Percentiles rank a stretch among this genome's conserved stretches.
Evolutionary conservation across 2,888 invertebrate species (phyloP).

Genomic region (Patella pellucida): DNA sequence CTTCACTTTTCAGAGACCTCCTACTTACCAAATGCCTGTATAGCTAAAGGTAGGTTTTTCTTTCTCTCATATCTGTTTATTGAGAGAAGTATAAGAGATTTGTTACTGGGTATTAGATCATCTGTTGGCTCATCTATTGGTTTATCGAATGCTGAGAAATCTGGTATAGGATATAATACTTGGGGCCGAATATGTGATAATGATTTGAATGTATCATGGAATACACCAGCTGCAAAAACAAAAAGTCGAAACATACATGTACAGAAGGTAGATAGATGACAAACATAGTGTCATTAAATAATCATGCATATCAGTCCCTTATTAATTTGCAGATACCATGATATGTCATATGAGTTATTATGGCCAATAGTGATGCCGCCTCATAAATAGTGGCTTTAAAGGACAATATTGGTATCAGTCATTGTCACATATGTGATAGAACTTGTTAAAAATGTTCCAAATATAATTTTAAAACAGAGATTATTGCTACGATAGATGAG

Average conservation of each 20-base stretch:
- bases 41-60: slow-evolving; percentile 90
- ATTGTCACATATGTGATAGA: too few relatives aligned
- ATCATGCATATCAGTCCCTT: too few relatives aligned
- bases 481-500: too few relatives aligned
- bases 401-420: too few relatives aligned
- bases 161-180: slow-evolving; percentile 94
- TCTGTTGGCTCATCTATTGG: slow-evolving; percentile 46
- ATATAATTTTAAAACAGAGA: too few relatives aligned
- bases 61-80: slow-evolving; percentile 98
- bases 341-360: too few relatives aligned
- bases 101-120: slow-evolving; percentile 58
- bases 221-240: slow-evolving; percentile 78
- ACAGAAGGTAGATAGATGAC: too few relatives aligned
- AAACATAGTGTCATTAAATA: too few relatives aligned
- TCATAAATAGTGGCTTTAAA: too few relatives aligned
- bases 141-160: slow-evolving; percentile 74
- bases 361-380: too few relatives aligned
- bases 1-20: neutral
- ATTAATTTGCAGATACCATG: too few relatives aligned
- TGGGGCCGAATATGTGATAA: slow-evolving; percentile 79
- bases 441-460: too few relatives aligned
- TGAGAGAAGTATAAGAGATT: slow-evolving; percentile 81
- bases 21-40: slow-evolving; percentile 81
- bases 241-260: slow-evolving; percentile 1
- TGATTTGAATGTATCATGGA: slow-evolving; percentile 85